phyloP scores from a whole-genome alignment of 2,888 invertebrate genomes.

The Meiosimyza decipiens region DNA sequence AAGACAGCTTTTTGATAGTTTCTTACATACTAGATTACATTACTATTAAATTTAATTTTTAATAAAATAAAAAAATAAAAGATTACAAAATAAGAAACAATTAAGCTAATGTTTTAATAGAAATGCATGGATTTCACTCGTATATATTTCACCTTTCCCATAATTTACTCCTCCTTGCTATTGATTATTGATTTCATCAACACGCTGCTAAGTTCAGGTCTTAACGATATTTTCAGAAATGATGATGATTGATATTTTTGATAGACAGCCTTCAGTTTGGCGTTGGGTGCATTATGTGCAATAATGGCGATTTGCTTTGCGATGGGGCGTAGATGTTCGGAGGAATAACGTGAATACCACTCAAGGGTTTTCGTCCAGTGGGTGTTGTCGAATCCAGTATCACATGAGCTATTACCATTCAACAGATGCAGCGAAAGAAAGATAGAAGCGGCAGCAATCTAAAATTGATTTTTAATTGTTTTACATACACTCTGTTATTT shows the following conservation, averaged over 20 bases:
- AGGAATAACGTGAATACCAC: slow-evolving; percentile 81
- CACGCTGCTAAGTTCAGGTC: slow-evolving; percentile 70
- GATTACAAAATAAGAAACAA: slow-evolving; percentile 37
- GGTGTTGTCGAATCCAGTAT: slow-evolving; percentile 58
- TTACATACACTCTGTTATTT: too few species aligned
- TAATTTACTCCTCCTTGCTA: slow-evolving; percentile 26
- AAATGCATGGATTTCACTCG: neutral
- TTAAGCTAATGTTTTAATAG: slow-evolving; percentile 34
- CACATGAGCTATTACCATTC: slow-evolving; percentile 54
- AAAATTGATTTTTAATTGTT: neutral
- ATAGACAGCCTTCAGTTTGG: slow-evolving; percentile 77
- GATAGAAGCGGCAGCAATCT: slow-evolving; percentile 65
- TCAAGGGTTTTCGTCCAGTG: slow-evolving; percentile 81
- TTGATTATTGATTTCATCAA: slow-evolving; percentile 59
- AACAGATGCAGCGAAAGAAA: slow-evolving; percentile 62
- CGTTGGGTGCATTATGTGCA: slow-evolving; percentile 75
- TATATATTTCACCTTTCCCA: neutral
- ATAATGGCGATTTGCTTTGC: slow-evolving; percentile 77
- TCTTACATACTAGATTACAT: slow-evolving; percentile 24
- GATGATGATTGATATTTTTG: slow-evolving; percentile 74
- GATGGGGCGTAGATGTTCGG: slow-evolving; percentile 76
- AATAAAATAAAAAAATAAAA: slow-evolving; percentile 35
- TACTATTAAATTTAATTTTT: slow-evolving; percentile 25
- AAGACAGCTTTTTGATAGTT: neutral
- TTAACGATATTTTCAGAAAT: slow-evolving; percentile 74